phyloP scores from a whole-genome alignment of 2,797 vertebrate genomes.

The Carcharodon carcharias region DNA sequence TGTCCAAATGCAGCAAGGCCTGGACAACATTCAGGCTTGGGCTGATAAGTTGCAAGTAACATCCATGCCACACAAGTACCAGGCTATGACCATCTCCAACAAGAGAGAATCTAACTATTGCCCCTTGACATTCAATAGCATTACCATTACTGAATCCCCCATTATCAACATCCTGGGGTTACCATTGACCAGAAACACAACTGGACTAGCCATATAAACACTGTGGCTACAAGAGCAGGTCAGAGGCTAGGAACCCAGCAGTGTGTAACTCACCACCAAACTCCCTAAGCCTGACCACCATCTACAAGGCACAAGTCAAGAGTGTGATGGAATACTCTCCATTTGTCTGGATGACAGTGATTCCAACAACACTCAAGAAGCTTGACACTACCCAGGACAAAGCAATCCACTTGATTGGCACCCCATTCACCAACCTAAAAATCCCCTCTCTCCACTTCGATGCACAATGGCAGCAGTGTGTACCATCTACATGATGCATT shows the following conservation, averaged over 20 bases:
- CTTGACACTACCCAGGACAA: background rate
- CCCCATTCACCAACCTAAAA: background rate
- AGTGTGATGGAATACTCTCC: background rate
- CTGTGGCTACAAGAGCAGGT: background rate
- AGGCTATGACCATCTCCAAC: background rate
- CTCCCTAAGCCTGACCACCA: background rate
- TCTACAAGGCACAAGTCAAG: background rate
- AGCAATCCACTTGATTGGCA: background rate
- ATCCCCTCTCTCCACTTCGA: background rate
- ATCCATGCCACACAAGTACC: background rate
- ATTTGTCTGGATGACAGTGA: background rate
- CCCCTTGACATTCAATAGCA: background rate
- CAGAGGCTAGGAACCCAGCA: background rate
- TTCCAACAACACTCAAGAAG: background rate
- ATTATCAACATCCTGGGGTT: background rate
- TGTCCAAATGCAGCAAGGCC: background rate
- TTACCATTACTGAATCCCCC: background rate
- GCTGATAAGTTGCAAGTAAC: background rate
- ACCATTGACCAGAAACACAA: background rate
- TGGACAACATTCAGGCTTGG: no score
- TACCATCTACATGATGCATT: background rate
- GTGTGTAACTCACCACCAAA: background rate
- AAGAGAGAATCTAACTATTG: background rate
- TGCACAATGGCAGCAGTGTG: no score
- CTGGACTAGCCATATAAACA: background rate